A percentile compares a stretch with the other conserved stretches of the same genome.
phyloP scores from a whole-genome alignment of 2,888 invertebrate genomes.

The Troides oblongomaculatus region DNA sequence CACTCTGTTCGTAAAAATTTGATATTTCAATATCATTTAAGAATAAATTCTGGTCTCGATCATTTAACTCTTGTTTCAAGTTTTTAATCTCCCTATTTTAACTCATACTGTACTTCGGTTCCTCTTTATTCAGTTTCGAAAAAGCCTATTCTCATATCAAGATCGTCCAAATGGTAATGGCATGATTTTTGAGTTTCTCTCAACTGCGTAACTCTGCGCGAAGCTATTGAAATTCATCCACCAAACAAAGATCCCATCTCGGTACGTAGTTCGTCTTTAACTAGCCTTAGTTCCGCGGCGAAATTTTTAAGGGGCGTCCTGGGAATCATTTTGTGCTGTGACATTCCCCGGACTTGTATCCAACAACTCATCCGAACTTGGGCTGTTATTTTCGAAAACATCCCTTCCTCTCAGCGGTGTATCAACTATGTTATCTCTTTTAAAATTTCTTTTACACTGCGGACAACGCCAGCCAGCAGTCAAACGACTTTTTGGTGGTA shows the following conservation, averaged over 20 bases:
- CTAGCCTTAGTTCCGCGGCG: no score
- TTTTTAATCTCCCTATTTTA: not conserved
- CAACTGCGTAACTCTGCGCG: not conserved
- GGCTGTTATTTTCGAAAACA: not conserved
- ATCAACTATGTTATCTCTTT: not conserved
- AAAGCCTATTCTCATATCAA: not conserved
- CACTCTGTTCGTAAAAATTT: slow-evolving; percentile 10
- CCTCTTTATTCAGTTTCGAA: not conserved
- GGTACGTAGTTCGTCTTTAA: no score
- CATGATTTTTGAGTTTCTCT: not conserved
- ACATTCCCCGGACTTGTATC: no score
- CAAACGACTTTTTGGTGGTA: no score
- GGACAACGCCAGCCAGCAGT: no score
- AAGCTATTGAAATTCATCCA: not conserved
- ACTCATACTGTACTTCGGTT: not conserved
- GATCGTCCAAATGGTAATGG: not conserved
- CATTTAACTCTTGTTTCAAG: not conserved
- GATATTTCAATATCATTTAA: slow-evolving; percentile 18
- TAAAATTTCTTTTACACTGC: no score
- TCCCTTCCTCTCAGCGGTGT: not conserved
- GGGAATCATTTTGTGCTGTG: no score
- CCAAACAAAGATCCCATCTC: not conserved
- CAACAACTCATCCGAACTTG: not conserved
- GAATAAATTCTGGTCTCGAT: slow-evolving; percentile 2
- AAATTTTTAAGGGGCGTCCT: no score